Conservation (phyloP, 1,140 invertebrate species). For the Anoplolepis gracilipes region DNA sequence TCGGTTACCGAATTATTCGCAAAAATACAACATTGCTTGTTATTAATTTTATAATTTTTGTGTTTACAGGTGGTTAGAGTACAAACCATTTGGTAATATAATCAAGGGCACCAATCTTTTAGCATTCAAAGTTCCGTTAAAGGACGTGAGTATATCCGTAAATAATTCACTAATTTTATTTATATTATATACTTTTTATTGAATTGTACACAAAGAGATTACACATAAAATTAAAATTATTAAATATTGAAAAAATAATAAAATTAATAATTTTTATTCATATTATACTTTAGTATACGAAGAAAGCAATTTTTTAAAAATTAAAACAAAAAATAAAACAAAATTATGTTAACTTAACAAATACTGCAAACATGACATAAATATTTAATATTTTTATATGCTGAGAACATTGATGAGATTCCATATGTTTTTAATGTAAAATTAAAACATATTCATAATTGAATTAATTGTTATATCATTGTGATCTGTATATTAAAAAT, state of each 20-base stretch:
- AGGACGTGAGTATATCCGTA: constrained; percentile 86
- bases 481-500: neutral
- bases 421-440: neutral
- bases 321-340: neutral
- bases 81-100: constrained; percentile 88
- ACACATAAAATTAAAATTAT: neutral
- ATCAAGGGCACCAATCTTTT: constrained; percentile 90
- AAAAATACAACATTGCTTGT: neutral
- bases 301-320: neutral
- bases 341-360: neutral
- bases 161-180: constrained; percentile 25
- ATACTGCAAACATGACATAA: neutral
- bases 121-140: constrained; percentile 93
- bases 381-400: neutral
- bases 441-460: neutral
- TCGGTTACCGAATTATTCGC: neutral
- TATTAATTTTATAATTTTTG: neutral
- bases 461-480: neutral
- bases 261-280: constrained; percentile 3
- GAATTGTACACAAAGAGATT: too few species aligned
- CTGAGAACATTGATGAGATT: neutral
- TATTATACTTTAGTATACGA: neutral
- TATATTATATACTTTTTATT: neutral
- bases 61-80: constrained; percentile 89
- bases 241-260: neutral